phyloP scores from a whole-genome alignment of 2,797 vertebrate species.

The Nothura maculosa region DNA sequence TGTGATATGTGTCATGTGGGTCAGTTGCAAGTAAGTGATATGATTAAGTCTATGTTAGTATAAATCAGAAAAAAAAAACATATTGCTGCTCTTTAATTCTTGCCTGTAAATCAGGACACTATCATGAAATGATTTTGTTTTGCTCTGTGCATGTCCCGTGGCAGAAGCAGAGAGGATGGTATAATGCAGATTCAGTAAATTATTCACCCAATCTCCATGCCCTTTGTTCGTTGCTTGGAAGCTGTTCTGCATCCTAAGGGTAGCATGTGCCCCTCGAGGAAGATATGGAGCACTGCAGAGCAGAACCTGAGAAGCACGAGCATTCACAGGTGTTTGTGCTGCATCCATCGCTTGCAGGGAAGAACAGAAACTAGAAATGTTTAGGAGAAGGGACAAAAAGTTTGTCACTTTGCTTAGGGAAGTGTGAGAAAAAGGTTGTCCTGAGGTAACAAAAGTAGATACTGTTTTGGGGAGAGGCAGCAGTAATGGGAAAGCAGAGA shows the following conservation, averaged over 20 bases:
- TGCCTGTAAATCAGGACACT: rapidly evolving
- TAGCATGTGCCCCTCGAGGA: background rate
- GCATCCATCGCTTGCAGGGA: background rate
- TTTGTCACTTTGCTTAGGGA: background rate
- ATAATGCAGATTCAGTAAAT: background rate
- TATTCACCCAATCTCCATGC: background rate
- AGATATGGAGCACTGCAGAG: background rate
- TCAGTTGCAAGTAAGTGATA: background rate
- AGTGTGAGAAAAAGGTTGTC: background rate
- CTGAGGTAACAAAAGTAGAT: background rate
- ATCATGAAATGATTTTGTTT: rapidly evolving
- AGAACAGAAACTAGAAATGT: background rate
- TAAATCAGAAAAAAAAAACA: background rate
- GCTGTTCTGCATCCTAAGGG: background rate
- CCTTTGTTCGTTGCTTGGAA: background rate
- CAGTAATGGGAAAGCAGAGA: background rate
- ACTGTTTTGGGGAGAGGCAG: background rate
- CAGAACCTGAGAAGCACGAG: background rate
- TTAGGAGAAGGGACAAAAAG: background rate
- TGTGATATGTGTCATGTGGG: rapidly evolving
- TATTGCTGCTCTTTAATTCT: background rate
- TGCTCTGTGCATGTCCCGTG: rapidly evolving
- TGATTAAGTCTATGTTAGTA: rapidly evolving
- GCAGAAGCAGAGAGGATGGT: background rate
- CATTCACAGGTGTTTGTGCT: background rate